Conservation (phyloP, 2,888 invertebrate species). For the Ormyrus rosae region DNA sequence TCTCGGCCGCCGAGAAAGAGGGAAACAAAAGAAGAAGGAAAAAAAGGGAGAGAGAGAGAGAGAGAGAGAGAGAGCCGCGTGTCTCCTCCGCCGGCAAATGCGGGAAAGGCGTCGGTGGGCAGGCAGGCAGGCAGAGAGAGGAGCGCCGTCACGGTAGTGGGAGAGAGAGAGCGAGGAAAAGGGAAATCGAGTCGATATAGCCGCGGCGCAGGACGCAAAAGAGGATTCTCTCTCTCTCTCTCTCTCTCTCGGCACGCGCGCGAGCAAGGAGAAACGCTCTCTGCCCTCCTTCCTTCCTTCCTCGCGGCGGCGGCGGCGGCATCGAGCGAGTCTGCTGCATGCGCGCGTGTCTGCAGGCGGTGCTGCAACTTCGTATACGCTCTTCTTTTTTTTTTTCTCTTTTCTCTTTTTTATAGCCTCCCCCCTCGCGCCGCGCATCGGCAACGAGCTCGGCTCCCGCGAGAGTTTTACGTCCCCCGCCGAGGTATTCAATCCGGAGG, state of each 20-base stretch:
- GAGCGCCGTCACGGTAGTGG: too few species aligned
- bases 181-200: conserved; percentile 47
- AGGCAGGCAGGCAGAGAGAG: neutral
- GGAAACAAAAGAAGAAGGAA: too few species aligned
- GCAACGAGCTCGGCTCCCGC: neutral
- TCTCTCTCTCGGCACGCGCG: conserved; percentile 12
- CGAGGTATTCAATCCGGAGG: too few species aligned
- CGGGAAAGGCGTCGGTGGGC: neutral
- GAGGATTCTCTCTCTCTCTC: conserved; percentile 32
- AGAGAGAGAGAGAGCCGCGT: neutral
- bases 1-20: too few species aligned
- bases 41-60: neutral
- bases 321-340: neutral
- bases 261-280: neutral
- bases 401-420: neutral
- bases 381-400: neutral
- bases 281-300: conserved; percentile 1
- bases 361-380: neutral
- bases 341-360: neutral
- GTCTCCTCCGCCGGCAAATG: too few species aligned
- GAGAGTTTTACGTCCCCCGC: too few species aligned
- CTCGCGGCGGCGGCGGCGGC: neutral
- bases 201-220: conserved; percentile 1
- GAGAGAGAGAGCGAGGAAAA: conserved; percentile 37
- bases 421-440: too few species aligned